Evolutionary conservation across 1,140 invertebrate genomes (phyloP), one percentile per base, ranked within the genome.

Genomic region (Colletes latitarsis): DNA sequence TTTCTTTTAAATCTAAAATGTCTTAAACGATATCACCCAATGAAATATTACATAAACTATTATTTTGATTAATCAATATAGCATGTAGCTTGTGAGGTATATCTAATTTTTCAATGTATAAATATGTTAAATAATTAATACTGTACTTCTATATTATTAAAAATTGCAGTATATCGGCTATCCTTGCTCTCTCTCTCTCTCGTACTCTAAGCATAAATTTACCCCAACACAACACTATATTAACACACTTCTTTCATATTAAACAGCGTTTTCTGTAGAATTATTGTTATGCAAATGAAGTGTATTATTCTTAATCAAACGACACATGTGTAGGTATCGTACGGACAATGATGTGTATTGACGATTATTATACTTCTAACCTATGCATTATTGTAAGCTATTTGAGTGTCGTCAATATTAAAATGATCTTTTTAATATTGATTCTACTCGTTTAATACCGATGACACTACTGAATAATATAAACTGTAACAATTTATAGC

Each of bases 91-190:
- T 53, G 6, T 19, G 55, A 66, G 6, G 9, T 67, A 75, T 3
- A 8, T 62, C 19, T 71, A 21, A 57, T 63, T 52, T 71, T 46
- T 77, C 14, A 53, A 21, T 72, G 30, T 60, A 71, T 57, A 67
- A 77, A 72, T 77, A 67, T 78, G 62, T 82, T 78, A 64, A 58
- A 82, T 15, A 55, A 79, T 78, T 72, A 53, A 46, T 15, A 39
- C 1, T 82, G 53, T 78, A 67, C 52, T 49, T 79, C n/a, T 66
- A 53, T 55, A 19, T 69, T 49, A 77, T 63, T 81, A 70, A 70
- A 77, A 77, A 63, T 81, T 62, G 6, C 41, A 58, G 55, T 55
- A 52, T 46, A 77, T 49, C 21, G 39, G 74, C 17, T 77, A 82
- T 43, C 64, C 30, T 75, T 57, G 63, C 30, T 75, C 52, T 67